Evolutionary conservation across 1,140 invertebrate genomes (phyloP).

Genomic region (Hyles euphorbiae): DNA sequence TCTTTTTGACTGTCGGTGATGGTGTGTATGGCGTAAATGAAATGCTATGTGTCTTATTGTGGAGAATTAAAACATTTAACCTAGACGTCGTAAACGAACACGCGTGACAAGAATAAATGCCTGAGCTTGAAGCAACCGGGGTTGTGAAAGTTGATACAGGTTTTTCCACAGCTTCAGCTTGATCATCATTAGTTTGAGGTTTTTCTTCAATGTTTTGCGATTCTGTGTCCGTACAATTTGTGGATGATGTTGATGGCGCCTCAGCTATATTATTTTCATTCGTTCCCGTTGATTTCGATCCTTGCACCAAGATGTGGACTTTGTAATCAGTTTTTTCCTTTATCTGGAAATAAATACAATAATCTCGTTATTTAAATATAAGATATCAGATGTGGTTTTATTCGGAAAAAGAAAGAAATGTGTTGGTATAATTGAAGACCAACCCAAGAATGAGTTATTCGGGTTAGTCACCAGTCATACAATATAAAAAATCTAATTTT

Average conservation of each 20-base stretch:
- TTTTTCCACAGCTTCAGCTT: slow-evolving; percentile 16
- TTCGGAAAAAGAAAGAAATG: no score
- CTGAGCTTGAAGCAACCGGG: slow-evolving; percentile 48
- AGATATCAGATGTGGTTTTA: background rate
- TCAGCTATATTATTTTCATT: slow-evolving; percentile 29
- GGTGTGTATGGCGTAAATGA: slow-evolving; percentile 65
- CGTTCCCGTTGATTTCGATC: slow-evolving; percentile 38
- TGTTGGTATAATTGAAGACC: no score
- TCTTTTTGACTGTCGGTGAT: slow-evolving; percentile 55
- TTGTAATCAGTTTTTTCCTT: slow-evolving; percentile 78
- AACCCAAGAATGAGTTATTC: no score
- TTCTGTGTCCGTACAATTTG: slow-evolving; percentile 40
- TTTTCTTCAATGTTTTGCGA: slow-evolving; percentile 28
- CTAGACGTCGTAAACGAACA: slow-evolving; percentile 80
- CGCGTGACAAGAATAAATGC: slow-evolving; percentile 78
- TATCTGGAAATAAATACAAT: slow-evolving; percentile 48
- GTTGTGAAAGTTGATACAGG: slow-evolving; percentile 20
- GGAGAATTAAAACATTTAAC: slow-evolving; percentile 82
- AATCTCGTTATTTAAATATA: background rate
- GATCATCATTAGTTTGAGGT: slow-evolving; percentile 20
- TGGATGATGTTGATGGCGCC: slow-evolving; percentile 39
- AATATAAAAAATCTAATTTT: no score
- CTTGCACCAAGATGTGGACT: slow-evolving; percentile 77
- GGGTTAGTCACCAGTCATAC: no score
- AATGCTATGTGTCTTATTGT: slow-evolving; percentile 79